These are phyloP conservation scores for Semicossyphus pulcher DNA, from an alignment of 2,113 vertebrate genomes.

Conservation along the genomic window DNA sequence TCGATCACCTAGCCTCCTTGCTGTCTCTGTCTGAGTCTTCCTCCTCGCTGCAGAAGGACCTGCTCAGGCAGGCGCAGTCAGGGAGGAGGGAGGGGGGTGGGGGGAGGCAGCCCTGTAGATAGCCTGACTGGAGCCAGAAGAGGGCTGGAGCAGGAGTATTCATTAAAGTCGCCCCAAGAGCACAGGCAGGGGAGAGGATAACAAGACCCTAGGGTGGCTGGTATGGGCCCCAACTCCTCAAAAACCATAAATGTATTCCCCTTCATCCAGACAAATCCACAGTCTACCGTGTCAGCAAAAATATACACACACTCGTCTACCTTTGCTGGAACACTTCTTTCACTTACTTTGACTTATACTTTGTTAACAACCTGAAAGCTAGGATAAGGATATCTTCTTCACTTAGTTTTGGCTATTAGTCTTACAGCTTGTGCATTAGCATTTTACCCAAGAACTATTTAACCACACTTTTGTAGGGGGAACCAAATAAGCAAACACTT, in stretches of 20 bases:
- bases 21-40: slow-evolving; percentile 58
- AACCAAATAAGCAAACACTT: too few relatives aligned
- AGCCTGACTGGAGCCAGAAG: slow-evolving; percentile 77
- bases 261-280: slow-evolving; percentile 78
- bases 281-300: slow-evolving; percentile 74
- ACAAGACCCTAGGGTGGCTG: slow-evolving; percentile 82
- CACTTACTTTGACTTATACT: slow-evolving; percentile 37
- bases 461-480: slow-evolving; percentile 19
- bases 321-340: slow-evolving; percentile 44
- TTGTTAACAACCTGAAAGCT: slow-evolving; percentile 35
- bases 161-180: slow-evolving; percentile 81
- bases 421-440: not conserved
- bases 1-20: slow-evolving; percentile 69
- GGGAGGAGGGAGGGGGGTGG: slow-evolving; percentile 4
- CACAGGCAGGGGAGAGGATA: slow-evolving; percentile 80
- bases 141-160: slow-evolving; percentile 77
- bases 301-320: slow-evolving; percentile 35
- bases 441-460: slow-evolving; percentile 17
- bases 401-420: not conserved
- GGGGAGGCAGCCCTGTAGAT: slow-evolving; percentile 60
- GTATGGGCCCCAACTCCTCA: slow-evolving; percentile 76
- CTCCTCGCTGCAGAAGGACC: slow-evolving; percentile 57
- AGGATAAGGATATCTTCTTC: slow-evolving; percentile 2
- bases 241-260: slow-evolving; percentile 81
- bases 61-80: slow-evolving; percentile 41